Percentiles rank a stretch among this genome's conserved stretches.
Conservation (phyloP, 2,113 vertebrate species). For the Gyps fulvus region DNA sequence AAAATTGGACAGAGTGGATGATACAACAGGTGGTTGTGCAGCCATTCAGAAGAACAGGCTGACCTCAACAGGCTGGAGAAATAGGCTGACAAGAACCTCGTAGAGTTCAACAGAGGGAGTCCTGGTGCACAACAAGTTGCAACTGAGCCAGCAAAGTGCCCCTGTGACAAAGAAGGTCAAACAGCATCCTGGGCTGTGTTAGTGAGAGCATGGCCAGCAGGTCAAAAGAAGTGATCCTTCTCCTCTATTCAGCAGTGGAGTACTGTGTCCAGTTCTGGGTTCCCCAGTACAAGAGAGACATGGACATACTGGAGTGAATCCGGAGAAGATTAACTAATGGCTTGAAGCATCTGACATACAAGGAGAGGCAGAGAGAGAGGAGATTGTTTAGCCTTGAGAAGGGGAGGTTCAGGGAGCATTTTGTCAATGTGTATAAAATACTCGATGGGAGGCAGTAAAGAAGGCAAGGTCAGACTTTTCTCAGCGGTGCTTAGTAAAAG, state of each 20-base stretch:
- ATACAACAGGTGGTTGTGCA: neutral
- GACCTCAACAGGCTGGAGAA: neutral
- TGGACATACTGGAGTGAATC: neutral
- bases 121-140: neutral
- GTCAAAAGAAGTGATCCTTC: neutral
- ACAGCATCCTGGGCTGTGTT: neutral
- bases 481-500: neutral
- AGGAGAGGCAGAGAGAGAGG: neutral
- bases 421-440: neutral
- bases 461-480: neutral
- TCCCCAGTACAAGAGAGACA: neutral
- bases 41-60: neutral
- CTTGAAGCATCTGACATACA: neutral
- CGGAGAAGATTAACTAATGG: neutral
- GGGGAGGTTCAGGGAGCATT: neutral
- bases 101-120: neutral
- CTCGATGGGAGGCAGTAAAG: neutral
- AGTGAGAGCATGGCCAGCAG: neutral
- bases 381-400: neutral
- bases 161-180: neutral
- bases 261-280: neutral
- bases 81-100: neutral
- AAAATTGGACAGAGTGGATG: neutral
- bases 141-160: neutral
- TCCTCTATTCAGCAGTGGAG: neutral